phyloP scores from a whole-genome alignment of 2,888 invertebrate species.

The Drosophila affinis region DNA sequence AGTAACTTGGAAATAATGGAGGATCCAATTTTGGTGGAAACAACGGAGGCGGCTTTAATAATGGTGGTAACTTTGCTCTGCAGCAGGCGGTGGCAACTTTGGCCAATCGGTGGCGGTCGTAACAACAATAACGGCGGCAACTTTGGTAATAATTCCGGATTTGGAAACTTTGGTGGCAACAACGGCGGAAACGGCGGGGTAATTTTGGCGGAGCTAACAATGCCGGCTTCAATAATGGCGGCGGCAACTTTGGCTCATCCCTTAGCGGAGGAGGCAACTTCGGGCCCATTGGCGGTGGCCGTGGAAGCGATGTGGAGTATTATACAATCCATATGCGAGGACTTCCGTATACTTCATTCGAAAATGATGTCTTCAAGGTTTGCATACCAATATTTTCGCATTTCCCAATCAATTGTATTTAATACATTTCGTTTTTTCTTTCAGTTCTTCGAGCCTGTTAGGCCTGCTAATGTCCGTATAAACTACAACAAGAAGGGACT shows the following conservation, averaged over 20 bases:
- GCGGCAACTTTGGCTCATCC: constrained; percentile 35
- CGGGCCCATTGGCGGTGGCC: constrained; percentile 75
- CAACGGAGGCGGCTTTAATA: constrained; percentile 63
- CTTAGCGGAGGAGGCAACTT: constrained; percentile 56
- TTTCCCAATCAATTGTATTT: not conserved
- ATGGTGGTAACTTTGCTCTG: constrained; percentile 42
- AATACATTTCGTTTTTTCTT: constrained; percentile 56
- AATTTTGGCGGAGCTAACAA: constrained; percentile 46
- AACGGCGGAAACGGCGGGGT: constrained; percentile 56
- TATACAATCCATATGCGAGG: constrained; percentile 83
- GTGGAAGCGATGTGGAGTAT: constrained; percentile 73
- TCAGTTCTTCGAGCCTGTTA: constrained; percentile 96
- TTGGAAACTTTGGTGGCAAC: constrained; percentile 56
- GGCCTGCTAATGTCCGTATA: constrained; percentile 93
- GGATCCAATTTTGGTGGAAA: constrained; percentile 45
- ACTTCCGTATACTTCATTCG: constrained; percentile 83
- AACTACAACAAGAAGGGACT: constrained; percentile 93
- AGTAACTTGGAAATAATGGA: constrained; percentile 46
- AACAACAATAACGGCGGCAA: constrained; percentile 56
- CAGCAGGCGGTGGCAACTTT: constrained; percentile 50
- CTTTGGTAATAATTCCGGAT: constrained; percentile 38
- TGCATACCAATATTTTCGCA: constrained; percentile 11
- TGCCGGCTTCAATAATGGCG: constrained; percentile 62
- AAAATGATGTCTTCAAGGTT: constrained; percentile 83
- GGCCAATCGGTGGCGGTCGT: constrained; percentile 66